Evolutionary conservation across 1,140 invertebrate genomes (phyloP).

Genomic region (Gonioctena quinquepunctata): DNA sequence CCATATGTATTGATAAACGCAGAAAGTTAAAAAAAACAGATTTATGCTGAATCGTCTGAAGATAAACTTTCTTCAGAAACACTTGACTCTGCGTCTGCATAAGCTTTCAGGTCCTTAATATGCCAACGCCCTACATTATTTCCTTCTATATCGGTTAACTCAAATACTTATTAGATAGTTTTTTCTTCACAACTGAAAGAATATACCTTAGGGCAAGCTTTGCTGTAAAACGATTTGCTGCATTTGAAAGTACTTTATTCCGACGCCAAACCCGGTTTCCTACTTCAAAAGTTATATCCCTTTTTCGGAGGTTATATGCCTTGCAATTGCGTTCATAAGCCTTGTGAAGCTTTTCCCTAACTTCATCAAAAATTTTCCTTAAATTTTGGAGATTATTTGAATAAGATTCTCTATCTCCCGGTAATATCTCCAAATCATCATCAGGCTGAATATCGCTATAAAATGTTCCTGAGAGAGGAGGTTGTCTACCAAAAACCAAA

Average conservation of each 20-base stretch:
- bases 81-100: neutral
- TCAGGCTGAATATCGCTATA: neutral
- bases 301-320: neutral
- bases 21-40: no score
- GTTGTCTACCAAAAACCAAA: slow-evolving; percentile 14
- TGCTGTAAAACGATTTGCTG: neutral
- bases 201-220: slow-evolving; percentile 9
- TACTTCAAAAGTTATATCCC: neutral
- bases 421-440: neutral
- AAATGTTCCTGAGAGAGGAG: neutral
- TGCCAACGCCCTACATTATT: neutral
- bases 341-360: neutral
- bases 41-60: no score
- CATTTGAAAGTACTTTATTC: neutral
- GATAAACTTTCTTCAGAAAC: neutral
- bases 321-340: neutral
- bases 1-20: no score
- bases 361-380: no score
- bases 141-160: neutral
- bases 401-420: slow-evolving; percentile 1
- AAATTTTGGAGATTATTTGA: no score
- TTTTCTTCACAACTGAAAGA: neutral
- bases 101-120: neutral
- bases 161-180: neutral
- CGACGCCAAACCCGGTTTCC: neutral